These are phyloP conservation scores for Emmelina monodactyla DNA, from an alignment of 2,888 invertebrate genomes.

Conservation along the genomic window DNA sequence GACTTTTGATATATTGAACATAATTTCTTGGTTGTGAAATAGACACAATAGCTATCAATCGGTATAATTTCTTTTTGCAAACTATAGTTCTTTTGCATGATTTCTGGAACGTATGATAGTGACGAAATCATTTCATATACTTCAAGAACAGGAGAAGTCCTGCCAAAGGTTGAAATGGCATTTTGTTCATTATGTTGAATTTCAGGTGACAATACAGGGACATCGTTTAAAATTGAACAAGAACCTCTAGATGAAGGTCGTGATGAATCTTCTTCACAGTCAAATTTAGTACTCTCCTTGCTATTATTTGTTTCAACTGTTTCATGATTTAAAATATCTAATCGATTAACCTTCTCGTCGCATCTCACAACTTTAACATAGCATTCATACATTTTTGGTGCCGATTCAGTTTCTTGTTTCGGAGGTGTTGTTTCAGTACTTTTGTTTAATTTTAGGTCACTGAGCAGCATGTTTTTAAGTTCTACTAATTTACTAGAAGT, in stretches of 20 bases:
- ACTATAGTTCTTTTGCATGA: neutral
- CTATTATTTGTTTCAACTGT: too few relatives aligned
- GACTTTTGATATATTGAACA: neutral
- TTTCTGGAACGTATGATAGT: slow-evolving; percentile 13
- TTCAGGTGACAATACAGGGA: slow-evolving; percentile 8
- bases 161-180: slow-evolving; percentile 10
- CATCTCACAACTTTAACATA: too few relatives aligned
- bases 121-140: slow-evolving; percentile 25
- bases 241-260: slow-evolving; percentile 19
- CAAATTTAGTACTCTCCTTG: too few relatives aligned
- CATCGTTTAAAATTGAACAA: slow-evolving; percentile 24
- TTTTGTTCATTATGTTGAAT: slow-evolving; percentile 5
- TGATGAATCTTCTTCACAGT: too few relatives aligned
- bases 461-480: slow-evolving; percentile 22
- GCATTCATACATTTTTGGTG: too few relatives aligned
- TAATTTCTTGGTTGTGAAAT: slow-evolving; percentile 4
- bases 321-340: too few relatives aligned
- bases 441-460: too few relatives aligned
- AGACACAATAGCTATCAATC: neutral
- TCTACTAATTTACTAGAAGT: slow-evolving; percentile 28
- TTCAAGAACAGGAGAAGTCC: slow-evolving; percentile 34
- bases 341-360: too few relatives aligned
- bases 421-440: too few relatives aligned
- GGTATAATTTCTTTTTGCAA: neutral
- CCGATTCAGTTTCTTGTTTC: too few relatives aligned